Conservation (phyloP, 2,113 vertebrate genomes). For the Neogobius melanostomus region DNA sequence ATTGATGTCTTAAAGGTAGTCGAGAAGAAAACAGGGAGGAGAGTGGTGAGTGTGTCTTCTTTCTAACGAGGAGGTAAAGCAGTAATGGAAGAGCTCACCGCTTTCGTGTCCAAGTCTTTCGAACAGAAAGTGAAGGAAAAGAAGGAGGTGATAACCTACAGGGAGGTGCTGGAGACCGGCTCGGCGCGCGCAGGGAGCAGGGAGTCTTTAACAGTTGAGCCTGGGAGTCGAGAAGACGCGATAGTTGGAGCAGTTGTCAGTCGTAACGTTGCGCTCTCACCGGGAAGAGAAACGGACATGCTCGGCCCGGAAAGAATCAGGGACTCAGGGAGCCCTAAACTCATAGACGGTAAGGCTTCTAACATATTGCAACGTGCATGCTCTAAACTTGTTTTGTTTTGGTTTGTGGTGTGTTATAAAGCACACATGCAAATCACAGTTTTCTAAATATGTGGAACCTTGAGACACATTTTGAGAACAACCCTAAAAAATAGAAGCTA, state of each 20-base stretch:
- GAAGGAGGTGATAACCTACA: slow-evolving; percentile 95
- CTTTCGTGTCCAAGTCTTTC: slow-evolving; percentile 97
- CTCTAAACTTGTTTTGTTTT: neutral
- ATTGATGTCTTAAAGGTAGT: slow-evolving; percentile 87
- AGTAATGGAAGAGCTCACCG: slow-evolving; percentile 97
- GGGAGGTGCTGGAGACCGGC: slow-evolving; percentile 95
- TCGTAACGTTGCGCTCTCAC: slow-evolving; percentile 83
- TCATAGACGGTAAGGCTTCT: slow-evolving; percentile 86
- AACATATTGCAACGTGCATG: neutral
- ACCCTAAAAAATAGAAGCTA: too few species aligned
- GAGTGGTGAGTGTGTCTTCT: slow-evolving; percentile 35
- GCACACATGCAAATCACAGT: neutral
- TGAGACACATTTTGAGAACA: neutral
- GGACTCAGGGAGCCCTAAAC: slow-evolving; percentile 89
- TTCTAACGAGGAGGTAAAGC: slow-evolving; percentile 56
- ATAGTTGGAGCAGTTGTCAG: slow-evolving; percentile 66
- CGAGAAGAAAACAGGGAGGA: slow-evolving; percentile 68
- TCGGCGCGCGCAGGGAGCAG: slow-evolving; percentile 81
- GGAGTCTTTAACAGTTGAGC: slow-evolving; percentile 81
- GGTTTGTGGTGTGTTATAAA: neutral
- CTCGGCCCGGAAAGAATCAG: slow-evolving; percentile 85
- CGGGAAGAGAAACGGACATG: slow-evolving; percentile 89
- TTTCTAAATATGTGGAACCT: neutral
- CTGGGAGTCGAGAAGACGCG: slow-evolving; percentile 83
- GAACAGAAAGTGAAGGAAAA: slow-evolving; percentile 98